Conservation (phyloP, 2,888 invertebrate genomes). For the Halictus ligatus region DNA sequence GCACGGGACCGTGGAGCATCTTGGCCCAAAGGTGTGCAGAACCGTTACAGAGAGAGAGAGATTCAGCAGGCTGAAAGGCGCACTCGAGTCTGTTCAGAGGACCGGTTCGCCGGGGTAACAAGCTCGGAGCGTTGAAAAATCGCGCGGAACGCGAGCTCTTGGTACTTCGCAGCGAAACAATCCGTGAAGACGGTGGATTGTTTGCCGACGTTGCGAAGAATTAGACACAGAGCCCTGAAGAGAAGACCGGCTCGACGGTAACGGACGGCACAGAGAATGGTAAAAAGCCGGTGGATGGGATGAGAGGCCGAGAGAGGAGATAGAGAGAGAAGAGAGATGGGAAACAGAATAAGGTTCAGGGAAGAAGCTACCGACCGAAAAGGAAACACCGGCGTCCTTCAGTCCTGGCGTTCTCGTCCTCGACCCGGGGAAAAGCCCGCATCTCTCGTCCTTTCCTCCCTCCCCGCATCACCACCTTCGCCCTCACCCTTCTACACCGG, state of each 20-base stretch:
- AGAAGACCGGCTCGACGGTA: not conserved
- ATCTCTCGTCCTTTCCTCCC: slow-evolving; percentile 48
- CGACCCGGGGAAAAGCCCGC: slow-evolving; percentile 57
- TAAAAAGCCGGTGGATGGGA: not conserved
- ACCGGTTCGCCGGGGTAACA: slow-evolving; percentile 12
- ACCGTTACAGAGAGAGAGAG: not conserved
- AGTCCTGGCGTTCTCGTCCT: slow-evolving; percentile 56
- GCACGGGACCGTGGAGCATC: not conserved
- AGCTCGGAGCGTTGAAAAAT: not conserved
- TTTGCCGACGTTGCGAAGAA: slow-evolving; percentile 29
- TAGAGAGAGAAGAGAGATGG: not conserved
- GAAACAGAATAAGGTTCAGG: not conserved
- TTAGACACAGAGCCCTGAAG: slow-evolving; percentile 10
- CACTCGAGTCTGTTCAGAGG: not conserved
- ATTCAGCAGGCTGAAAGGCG: not conserved
- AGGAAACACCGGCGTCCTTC: slow-evolving; percentile 49
- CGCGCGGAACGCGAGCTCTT: not conserved
- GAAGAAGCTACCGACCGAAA: not conserved
- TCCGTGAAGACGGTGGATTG: slow-evolving; percentile 12
- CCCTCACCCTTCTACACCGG: not conserved
- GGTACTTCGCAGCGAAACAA: slow-evolving; percentile 20
- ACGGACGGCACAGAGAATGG: not conserved
- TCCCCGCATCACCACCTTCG: slow-evolving; percentile 4
- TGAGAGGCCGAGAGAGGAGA: not conserved
- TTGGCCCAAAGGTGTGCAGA: not conserved